A percentile compares a stretch with the other conserved stretches of the same genome.
Conservation (phyloP, 1,140 invertebrate species). For the Helicoverpa armigera region DNA sequence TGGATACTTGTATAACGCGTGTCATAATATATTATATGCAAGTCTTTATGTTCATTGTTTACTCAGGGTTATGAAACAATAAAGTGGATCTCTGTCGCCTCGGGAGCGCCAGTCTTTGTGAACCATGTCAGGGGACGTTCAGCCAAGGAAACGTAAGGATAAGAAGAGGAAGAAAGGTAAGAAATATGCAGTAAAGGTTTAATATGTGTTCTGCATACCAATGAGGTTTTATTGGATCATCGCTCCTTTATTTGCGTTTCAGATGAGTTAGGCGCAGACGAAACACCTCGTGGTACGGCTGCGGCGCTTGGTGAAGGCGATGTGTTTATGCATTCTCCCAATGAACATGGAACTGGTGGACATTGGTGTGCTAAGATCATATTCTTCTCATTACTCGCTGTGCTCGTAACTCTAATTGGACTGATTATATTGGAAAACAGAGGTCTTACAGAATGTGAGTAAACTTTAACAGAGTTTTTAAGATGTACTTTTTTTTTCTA, state of each 20-base stretch:
- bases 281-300: constrained; percentile 73
- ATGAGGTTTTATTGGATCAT: constrained; percentile 25
- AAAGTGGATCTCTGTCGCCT: constrained; percentile 74
- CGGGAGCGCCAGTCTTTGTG: constrained; percentile 73
- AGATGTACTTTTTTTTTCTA: too few relatives aligned
- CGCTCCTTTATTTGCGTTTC: constrained; percentile 49
- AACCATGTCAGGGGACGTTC: constrained; percentile 91
- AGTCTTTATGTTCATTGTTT: constrained; percentile 77
- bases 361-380: constrained; percentile 94
- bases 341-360: constrained; percentile 91
- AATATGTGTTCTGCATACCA: constrained; percentile 12
- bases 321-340: constrained; percentile 91
- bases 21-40: constrained; percentile 56
- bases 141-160: constrained; percentile 91
- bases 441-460: constrained; percentile 92
- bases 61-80: constrained; percentile 84
- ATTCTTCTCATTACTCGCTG: constrained; percentile 91
- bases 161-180: constrained; percentile 91
- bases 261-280: constrained; percentile 80
- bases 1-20: constrained; percentile 64
- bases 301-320: constrained; percentile 87
- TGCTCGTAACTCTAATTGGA: constrained; percentile 90
- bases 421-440: constrained; percentile 93
- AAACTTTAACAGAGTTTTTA: neutral
- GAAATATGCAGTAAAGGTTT: neutral